Percentiles rank a stretch among this genome's conserved stretches.
These are phyloP conservation scores for Meloe dianella DNA, from an alignment of 2,888 invertebrate species.

Conservation along the genomic window DNA sequence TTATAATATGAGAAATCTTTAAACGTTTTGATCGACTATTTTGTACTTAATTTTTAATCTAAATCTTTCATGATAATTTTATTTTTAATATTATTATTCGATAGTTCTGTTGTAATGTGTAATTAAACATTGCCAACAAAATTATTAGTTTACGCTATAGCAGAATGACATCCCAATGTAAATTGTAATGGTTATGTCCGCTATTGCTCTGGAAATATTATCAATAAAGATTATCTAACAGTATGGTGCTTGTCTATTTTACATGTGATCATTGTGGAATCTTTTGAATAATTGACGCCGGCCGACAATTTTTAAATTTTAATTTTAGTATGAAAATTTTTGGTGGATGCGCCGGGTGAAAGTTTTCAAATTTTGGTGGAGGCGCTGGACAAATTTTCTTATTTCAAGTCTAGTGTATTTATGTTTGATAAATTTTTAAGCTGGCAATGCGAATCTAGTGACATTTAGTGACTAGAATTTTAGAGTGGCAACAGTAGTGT, in stretches of 20 bases:
- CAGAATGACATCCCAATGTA: slow-evolving; percentile 50
- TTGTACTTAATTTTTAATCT: slow-evolving; percentile 11
- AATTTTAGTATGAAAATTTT: too few species aligned
- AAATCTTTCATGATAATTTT: background rate
- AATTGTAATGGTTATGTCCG: slow-evolving; percentile 54
- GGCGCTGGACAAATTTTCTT: too few species aligned
- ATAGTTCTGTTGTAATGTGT: slow-evolving; percentile 21
- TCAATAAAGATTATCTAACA: slow-evolving; percentile 47
- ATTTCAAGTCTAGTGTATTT: too few species aligned
- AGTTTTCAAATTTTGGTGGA: too few species aligned
- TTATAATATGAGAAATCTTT: background rate
- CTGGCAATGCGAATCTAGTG: too few species aligned
- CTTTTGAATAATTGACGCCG: too few species aligned
- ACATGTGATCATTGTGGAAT: too few species aligned
- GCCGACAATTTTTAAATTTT: too few species aligned
- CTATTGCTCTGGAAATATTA: slow-evolving; percentile 55
- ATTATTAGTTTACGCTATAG: slow-evolving; percentile 49
- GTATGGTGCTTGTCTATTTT: background rate
- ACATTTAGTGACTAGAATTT: too few species aligned
- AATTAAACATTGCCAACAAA: slow-evolving; percentile 30
- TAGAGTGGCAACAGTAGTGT: too few species aligned
- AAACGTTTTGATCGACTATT: slow-evolving; percentile 4
- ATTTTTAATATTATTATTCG: slow-evolving; percentile 1
- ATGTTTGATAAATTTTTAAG: too few species aligned
- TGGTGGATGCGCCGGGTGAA: too few species aligned